Percentiles rank a stretch among this genome's conserved stretches.
These are phyloP conservation scores for Eudasyphora cyanicolor DNA, from an alignment of 2,888 invertebrate genomes.

Conservation along the genomic window DNA sequence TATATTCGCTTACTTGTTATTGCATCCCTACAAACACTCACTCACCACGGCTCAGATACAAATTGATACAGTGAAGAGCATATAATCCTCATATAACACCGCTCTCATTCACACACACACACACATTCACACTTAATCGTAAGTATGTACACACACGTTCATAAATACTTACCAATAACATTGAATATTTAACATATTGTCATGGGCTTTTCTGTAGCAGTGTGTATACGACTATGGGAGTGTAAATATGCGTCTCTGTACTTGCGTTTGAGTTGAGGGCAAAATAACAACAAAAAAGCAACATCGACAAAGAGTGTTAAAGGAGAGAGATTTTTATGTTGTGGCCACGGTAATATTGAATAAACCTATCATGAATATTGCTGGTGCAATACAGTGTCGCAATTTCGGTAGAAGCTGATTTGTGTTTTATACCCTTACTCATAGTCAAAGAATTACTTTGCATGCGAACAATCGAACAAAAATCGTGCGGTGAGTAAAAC, in stretches of 20 bases:
- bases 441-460: no score
- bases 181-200: conserved; percentile 25
- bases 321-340: conserved; percentile 53
- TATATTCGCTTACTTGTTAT: no score
- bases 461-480: no score
- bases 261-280: no score
- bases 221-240: not conserved
- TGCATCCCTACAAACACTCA: no score
- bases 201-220: not conserved
- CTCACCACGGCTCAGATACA: not conserved
- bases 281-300: no score
- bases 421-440: no score
- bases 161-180: no score
- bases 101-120: not conserved
- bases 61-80: not conserved
- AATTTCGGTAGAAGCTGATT: no score
- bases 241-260: not conserved
- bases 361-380: conserved; percentile 22
- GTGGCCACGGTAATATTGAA: conserved; percentile 49
- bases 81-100: conserved; percentile 14
- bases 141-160: not conserved
- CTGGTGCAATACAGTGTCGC: no score
- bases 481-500: no score
- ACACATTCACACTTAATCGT: not conserved
- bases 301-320: conserved; percentile 50